phyloP scores from a whole-genome alignment of 37 sponge, comb jelly and placozoan species.

The Geodia barretti region DNA sequence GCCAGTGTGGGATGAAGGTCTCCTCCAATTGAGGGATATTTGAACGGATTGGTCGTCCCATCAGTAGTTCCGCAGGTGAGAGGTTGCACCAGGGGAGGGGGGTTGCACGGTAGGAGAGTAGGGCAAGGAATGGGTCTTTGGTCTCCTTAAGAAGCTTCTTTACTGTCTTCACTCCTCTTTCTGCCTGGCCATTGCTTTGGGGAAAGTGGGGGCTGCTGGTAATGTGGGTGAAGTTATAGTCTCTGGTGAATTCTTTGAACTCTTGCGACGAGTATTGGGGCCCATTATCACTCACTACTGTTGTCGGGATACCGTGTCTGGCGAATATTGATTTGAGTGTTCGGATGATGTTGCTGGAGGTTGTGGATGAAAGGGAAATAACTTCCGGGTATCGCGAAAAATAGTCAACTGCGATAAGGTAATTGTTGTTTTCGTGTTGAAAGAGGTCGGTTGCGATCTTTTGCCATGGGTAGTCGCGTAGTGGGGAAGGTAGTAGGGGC shows the following conservation, averaged over 20 bases:
- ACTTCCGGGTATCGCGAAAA: constrained; percentile 53
- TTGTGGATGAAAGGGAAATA: constrained; percentile 12
- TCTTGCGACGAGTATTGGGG: constrained; percentile 35
- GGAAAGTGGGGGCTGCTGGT: constrained; percentile 51
- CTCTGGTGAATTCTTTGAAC: constrained; percentile 6
- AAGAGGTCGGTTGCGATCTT: constrained; percentile 48
- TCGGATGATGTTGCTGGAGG: constrained; percentile 4
- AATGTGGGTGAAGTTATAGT: constrained; percentile 12
- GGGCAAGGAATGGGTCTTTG: constrained; percentile 27
- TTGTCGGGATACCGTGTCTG: constrained; percentile 32
- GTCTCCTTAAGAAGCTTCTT: constrained; percentile 25
- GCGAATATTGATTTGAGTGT: constrained; percentile 31
- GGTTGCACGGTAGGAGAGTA: constrained; percentile 37
- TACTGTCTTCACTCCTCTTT: constrained; percentile 36
- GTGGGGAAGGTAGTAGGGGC: constrained; percentile 20
- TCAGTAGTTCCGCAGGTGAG: constrained; percentile 56
- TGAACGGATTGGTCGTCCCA: constrained; percentile 57
- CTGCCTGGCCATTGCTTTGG: constrained; percentile 46
- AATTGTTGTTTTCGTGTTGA: constrained; percentile 13
- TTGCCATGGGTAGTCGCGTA: constrained; percentile 62
- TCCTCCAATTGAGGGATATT: constrained; percentile 8
- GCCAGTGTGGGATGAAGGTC: constrained; percentile 35
- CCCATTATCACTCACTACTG: constrained; percentile 34
- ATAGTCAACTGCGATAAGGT: constrained; percentile 32
- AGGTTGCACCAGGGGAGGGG: constrained; percentile 61